These are phyloP conservation scores for Lepisosteus oculatus DNA, from an alignment of 2,113 vertebrate genomes.

Conservation along the genomic window DNA sequence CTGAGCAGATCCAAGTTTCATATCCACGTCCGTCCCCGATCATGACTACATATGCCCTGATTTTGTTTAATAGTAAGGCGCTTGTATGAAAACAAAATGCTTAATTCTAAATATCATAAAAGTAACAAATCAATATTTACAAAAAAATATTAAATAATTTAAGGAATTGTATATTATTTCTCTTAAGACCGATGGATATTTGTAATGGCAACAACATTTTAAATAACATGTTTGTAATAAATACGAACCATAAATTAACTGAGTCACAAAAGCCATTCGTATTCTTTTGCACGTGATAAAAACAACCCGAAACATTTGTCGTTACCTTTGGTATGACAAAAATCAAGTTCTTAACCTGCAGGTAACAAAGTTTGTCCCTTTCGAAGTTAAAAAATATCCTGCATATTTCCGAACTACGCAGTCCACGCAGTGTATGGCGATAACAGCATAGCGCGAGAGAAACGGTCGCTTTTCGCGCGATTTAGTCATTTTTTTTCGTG, in stretches of 20 bases:
- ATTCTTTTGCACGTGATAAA: constrained; percentile 59
- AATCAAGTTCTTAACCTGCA: constrained; percentile 53
- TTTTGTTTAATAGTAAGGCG: constrained; percentile 56
- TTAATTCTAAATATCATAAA: constrained; percentile 26
- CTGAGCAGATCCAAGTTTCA: constrained; percentile 54
- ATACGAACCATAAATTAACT: constrained; percentile 67
- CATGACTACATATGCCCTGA: constrained; percentile 37
- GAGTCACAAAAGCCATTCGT: constrained; percentile 41
- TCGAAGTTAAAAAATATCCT: constrained; percentile 32
- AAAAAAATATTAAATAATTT: constrained; percentile 43
- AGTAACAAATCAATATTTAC: constrained; percentile 29
- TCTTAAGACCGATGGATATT: constrained; percentile 41
- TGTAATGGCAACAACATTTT: constrained; percentile 54
- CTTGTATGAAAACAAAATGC: constrained; percentile 27
- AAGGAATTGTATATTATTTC: constrained; percentile 33
- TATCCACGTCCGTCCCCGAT: constrained; percentile 33
- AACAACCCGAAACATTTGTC: constrained; percentile 54
- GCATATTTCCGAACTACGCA: constrained; percentile 22
- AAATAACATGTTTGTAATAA: constrained; percentile 66
- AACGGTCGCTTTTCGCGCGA: too few relatives aligned
- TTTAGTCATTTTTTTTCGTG: too few relatives aligned
- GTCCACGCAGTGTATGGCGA: constrained; percentile 31
- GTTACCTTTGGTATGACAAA: constrained; percentile 62
- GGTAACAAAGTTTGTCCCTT: constrained; percentile 61
- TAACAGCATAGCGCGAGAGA: constrained; percentile 1